Percentiles rank a stretch among this genome's conserved stretches.
phyloP scores from a whole-genome alignment of 2,797 vertebrate species.

The Esox masquinongy region DNA sequence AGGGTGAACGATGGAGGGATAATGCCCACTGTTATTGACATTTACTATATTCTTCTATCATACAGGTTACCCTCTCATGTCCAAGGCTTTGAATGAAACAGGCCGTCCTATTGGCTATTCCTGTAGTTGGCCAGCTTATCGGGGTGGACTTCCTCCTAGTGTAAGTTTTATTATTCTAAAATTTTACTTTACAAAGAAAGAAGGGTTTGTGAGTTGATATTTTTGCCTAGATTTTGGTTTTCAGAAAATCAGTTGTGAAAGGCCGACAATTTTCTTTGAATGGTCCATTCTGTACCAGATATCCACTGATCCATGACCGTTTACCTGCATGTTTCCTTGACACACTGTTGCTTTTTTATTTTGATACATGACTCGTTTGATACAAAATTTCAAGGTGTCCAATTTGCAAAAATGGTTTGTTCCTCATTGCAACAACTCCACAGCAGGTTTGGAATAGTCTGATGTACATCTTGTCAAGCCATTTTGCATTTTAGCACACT shows the following conservation, averaged over 20 bases:
- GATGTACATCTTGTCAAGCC: no score
- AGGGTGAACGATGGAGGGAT: neutral
- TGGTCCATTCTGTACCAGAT: neutral
- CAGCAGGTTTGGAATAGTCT: no score
- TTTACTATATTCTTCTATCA: neutral
- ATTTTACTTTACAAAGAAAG: no score
- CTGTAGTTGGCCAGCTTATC: slow-evolving; percentile 89
- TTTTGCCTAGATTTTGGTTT: neutral
- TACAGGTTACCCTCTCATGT: slow-evolving; percentile 84
- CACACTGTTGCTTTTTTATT: neutral
- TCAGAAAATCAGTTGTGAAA: neutral
- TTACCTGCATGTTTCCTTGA: neutral
- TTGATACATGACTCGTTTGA: neutral
- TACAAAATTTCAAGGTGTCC: no score
- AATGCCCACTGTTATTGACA: neutral
- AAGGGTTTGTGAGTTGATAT: neutral
- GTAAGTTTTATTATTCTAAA: slow-evolving; percentile 63
- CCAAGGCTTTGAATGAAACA: slow-evolving; percentile 82
- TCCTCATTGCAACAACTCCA: no score
- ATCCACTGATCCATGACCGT: neutral
- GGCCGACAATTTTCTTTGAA: neutral
- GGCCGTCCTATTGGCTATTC: slow-evolving; percentile 84
- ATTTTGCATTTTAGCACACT: no score
- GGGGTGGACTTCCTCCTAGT: slow-evolving; percentile 85
- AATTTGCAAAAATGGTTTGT: no score